Conservation (phyloP, 2,113 vertebrate genomes). For the Rattus rattus region DNA sequence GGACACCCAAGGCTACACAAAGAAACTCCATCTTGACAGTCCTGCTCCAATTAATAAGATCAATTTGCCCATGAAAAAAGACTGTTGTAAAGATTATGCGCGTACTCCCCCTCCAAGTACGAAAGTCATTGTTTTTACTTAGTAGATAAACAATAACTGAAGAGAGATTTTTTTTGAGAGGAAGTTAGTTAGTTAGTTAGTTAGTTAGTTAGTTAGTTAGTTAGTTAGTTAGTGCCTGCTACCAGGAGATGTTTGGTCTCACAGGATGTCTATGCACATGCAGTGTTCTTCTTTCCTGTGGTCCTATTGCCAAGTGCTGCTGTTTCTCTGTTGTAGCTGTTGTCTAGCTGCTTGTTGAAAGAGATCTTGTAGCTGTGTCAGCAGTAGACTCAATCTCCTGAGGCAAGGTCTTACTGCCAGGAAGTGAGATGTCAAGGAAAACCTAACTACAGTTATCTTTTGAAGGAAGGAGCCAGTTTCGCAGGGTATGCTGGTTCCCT, state of each 20-base stretch:
- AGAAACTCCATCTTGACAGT: too few relatives aligned
- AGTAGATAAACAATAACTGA: background rate
- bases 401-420: conserved; percentile 30
- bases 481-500: background rate
- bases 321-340: background rate
- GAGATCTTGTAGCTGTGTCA: background rate
- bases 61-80: background rate
- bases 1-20: too few relatives aligned
- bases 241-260: background rate
- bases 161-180: background rate
- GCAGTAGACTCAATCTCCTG: background rate
- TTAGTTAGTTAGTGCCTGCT: background rate
- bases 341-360: background rate
- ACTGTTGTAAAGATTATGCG: background rate
- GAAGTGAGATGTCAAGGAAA: background rate
- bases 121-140: background rate
- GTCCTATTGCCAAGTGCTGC: background rate
- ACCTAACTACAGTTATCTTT: background rate
- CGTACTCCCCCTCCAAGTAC: background rate
- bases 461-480: background rate
- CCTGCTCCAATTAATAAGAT: background rate
- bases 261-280: background rate
- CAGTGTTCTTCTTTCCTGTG: background rate
- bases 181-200: background rate
- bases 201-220: too few relatives aligned